Percentiles rank a stretch among this genome's conserved stretches.
phyloP scores from a whole-genome alignment of 2,888 invertebrate genomes.

The Polydrusus pterygomalis region DNA sequence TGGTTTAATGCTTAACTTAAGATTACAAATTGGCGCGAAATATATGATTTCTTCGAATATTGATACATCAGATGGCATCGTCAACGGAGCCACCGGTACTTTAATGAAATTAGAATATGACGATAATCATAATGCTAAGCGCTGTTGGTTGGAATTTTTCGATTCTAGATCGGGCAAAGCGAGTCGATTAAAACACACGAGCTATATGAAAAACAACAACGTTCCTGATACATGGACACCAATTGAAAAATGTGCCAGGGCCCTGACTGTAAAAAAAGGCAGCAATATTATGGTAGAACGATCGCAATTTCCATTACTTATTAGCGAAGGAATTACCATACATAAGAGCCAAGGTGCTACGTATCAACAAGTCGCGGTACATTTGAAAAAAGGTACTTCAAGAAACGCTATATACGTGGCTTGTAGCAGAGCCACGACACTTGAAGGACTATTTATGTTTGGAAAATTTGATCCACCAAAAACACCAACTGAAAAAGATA shows the following conservation, averaged over 20 bases:
- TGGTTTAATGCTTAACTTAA: slow-evolving; percentile 5
- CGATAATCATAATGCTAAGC: slow-evolving; percentile 2
- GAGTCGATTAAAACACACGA: background rate
- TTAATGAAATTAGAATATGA: background rate
- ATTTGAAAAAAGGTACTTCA: slow-evolving; percentile 1
- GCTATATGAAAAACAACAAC: background rate
- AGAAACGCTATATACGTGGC: slow-evolving; percentile 29
- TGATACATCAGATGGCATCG: slow-evolving; percentile 58
- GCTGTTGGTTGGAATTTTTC: slow-evolving; percentile 33
- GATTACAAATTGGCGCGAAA: slow-evolving; percentile 48
- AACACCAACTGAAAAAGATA: slow-evolving; percentile 1
- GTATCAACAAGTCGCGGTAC: slow-evolving; percentile 27
- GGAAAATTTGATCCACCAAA: slow-evolving; percentile 23
- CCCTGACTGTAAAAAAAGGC: too few relatives aligned
- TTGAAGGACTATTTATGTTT: slow-evolving; percentile 24
- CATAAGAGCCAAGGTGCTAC: slow-evolving; percentile 57
- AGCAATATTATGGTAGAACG: slow-evolving; percentile 30
- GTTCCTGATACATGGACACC: background rate
- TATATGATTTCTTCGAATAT: slow-evolving; percentile 59
- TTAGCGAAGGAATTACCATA: slow-evolving; percentile 56
- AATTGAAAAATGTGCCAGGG: too few relatives aligned
- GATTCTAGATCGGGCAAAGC: slow-evolving; percentile 20
- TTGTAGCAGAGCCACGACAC: slow-evolving; percentile 29
- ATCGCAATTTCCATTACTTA: slow-evolving; percentile 54
- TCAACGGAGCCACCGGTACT: slow-evolving; percentile 58